Conservation (phyloP, 2,888 invertebrate genomes). For the Parapristionchus giblindavisi region DNA sequence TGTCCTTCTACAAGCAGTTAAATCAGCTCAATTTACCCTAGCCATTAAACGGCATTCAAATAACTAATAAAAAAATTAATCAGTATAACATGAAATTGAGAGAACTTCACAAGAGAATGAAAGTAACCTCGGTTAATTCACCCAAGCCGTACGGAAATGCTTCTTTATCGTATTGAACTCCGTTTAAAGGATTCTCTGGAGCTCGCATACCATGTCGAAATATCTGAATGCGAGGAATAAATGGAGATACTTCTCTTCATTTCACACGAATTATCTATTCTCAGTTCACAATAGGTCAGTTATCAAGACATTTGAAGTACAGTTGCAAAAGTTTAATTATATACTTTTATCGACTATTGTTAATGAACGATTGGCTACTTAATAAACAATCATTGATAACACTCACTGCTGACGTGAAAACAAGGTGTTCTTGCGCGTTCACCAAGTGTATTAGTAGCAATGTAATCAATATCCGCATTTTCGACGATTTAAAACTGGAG, state of each 20-base stretch:
- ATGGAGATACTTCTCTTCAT: neutral
- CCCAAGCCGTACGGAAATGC: constrained; percentile 34
- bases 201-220: constrained; percentile 34
- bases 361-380: neutral
- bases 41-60: neutral
- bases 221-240: neutral
- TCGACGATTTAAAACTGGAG: no score
- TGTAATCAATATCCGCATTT: neutral
- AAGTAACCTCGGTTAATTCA: constrained; percentile 26
- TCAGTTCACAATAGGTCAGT: neutral
- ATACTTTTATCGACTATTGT: no score
- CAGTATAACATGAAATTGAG: neutral
- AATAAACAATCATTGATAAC: neutral
- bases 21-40: neutral
- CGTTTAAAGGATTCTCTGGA: constrained; percentile 20
- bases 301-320: neutral
- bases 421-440: constrained; percentile 17
- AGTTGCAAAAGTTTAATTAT: no score
- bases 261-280: neutral
- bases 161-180: constrained; percentile 25
- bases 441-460: neutral
- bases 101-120: neutral
- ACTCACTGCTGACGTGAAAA: constrained; percentile 33
- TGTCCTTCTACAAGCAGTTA: neutral
- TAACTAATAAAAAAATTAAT: neutral